phyloP scores from a whole-genome alignment of 2,888 invertebrate species.

The Blastobasis lacticolella region DNA sequence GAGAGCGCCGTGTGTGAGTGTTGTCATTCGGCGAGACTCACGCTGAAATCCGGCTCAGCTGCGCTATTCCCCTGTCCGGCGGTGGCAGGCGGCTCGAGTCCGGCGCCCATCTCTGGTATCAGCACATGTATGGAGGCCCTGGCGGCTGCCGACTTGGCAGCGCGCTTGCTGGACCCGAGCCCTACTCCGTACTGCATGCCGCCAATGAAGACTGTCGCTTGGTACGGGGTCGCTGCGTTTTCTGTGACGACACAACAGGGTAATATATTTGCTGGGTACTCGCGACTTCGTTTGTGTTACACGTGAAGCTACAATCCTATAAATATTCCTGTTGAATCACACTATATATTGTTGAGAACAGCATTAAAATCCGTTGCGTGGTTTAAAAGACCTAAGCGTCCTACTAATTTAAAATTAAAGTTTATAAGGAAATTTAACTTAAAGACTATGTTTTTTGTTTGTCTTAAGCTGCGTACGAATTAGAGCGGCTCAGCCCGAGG shows the following conservation, averaged over 20 bases:
- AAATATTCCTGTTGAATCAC: too few species aligned
- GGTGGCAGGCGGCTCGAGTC: constrained; percentile 64
- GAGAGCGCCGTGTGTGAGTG: too few species aligned
- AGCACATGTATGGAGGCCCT: constrained; percentile 91
- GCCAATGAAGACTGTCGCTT: constrained; percentile 93
- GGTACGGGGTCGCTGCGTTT: constrained; percentile 94
- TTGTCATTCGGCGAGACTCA: constrained; percentile 12
- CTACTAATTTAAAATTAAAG: too few species aligned
- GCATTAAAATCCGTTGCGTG: too few species aligned
- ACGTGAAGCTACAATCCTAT: too few species aligned
- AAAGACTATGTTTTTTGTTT: too few species aligned
- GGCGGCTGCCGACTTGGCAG: constrained; percentile 96
- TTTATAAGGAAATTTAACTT: too few species aligned
- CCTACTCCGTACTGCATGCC: constrained; percentile 96
- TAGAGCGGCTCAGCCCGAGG: too few species aligned
- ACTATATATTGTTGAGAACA: too few species aligned
- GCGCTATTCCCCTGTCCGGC: constrained; percentile 3
- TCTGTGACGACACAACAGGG: constrained; percentile 86
- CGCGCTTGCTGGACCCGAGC: constrained; percentile 95
- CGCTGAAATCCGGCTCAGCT: constrained; percentile 36
- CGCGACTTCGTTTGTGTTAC: constrained; percentile 95
- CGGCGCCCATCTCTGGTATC: constrained; percentile 92
- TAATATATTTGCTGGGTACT: constrained; percentile 94
- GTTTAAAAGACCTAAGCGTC: too few species aligned
- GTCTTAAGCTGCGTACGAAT: too few species aligned